Base-by-base conservation (phyloP, 2,113 vertebrate species). In the Aplodontia rufa region DNA sequence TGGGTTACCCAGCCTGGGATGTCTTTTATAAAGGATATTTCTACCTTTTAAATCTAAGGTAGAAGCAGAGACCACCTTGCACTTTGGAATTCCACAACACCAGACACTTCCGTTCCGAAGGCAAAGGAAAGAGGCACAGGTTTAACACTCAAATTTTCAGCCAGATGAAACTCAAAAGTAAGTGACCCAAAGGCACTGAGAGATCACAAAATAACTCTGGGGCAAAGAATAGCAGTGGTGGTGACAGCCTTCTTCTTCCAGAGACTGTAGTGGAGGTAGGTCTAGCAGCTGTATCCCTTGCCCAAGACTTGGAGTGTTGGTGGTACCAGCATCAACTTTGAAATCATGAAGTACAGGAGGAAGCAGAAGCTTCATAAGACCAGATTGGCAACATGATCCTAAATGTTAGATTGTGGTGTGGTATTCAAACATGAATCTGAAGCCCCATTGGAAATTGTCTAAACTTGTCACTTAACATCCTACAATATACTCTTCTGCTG, bases 171-270 rank as follows among this genome's bases (percentile, higher is more conserved):
- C n/a, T 20, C 22, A 17, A 35, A 58, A 45, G 7, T 1, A 26
- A 53, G 42, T 1, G 6, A 51, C 37, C 66, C 11, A 37, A 37
- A 58, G 28, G 51, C 22, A 35, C 5, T 3, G 24, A 60, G 58
- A 8, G 24, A 60, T 60, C 19, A 60, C 9, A 24, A 55, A 60
- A 60, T 28, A 10, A 60, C 17, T 40, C 22, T 8, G 4, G 22
- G 22, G 4, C 1, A 4, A 28, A 11, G 58, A 14, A 2, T 4
- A 4, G 0, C n/a, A 30, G 8, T 58, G n/a, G 78, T 11, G 11
- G 16, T 8, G 10, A 72, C 11, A 28, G 8, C 17, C n/a, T 75
- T 17, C 82, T 82, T 81, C 35, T 81, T 49, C 66, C 35, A 71
- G 53, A 24, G 16, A 35, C 6, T 32, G 9, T 4, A 0, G 3